A percentile compares a stretch with the other conserved stretches of the same genome.
Evolutionary conservation across 2,888 invertebrate species (phyloP).

Genomic region (Platypus cylindrus): DNA sequence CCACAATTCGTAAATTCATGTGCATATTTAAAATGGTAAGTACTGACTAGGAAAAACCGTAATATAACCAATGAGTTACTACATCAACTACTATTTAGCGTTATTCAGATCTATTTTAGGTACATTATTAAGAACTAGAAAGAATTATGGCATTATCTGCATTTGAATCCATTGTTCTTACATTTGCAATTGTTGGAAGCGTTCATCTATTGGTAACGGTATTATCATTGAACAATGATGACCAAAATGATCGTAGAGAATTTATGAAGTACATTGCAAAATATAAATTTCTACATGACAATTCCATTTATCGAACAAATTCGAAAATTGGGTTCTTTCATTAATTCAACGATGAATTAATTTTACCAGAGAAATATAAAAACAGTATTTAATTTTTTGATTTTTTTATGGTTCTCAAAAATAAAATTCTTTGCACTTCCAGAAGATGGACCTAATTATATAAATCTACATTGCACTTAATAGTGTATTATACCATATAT

Average conservation of each 20-base stretch:
- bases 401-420: not conserved
- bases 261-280: slow-evolving; percentile 21
- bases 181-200: slow-evolving; percentile 23
- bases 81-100: too few relatives aligned
- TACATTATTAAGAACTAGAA: not conserved
- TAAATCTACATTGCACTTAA: too few relatives aligned
- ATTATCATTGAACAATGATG: slow-evolving; percentile 19
- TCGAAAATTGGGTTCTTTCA: slow-evolving; percentile 11
- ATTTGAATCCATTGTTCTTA: slow-evolving; percentile 23
- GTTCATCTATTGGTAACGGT: slow-evolving; percentile 23
- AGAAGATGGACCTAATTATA: too few relatives aligned
- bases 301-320: slow-evolving; percentile 8
- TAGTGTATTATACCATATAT: too few relatives aligned
- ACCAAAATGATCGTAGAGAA: slow-evolving; percentile 16
- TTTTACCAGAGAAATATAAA: slow-evolving; percentile 1
- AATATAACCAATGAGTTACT: too few relatives aligned
- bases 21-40: too few relatives aligned
- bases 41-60: too few relatives aligned
- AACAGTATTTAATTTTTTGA: not conserved
- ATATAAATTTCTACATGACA: slow-evolving; percentile 17
- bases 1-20: too few relatives aligned
- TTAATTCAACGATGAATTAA: slow-evolving; percentile 1
- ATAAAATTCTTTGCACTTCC: not conserved
- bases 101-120: too few relatives aligned
- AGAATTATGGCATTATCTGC: slow-evolving; percentile 20